Evolutionary conservation across 2,888 invertebrate species (phyloP).

Genomic region (Caenorhabditis drosophilae): DNA sequence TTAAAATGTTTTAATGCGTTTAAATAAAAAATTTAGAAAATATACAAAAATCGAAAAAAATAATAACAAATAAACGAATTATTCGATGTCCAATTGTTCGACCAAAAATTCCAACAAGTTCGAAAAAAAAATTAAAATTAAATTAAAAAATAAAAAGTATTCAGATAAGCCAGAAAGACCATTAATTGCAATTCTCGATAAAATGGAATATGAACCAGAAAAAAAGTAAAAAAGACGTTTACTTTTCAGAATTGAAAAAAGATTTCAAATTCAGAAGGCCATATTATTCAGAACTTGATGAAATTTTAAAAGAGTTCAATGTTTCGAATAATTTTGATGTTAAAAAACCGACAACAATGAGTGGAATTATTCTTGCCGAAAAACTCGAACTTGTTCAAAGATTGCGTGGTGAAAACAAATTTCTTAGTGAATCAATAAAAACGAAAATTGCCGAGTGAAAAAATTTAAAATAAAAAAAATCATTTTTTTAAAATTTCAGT

Average conservation of each 20-base stretch:
- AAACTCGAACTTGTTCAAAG: constrained; percentile 24
- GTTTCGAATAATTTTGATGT: constrained; percentile 15
- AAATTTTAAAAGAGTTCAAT: constrained; percentile 25
- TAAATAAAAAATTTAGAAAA: too few species aligned
- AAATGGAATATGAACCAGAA: constrained; percentile 14
- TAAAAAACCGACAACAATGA: constrained; percentile 18
- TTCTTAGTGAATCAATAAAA: constrained; percentile 19
- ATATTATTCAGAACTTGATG: constrained; percentile 26
- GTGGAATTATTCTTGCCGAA: constrained; percentile 11
- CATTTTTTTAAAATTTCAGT: too few species aligned
- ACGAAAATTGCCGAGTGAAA: constrained; percentile 9
- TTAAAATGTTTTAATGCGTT: too few species aligned
- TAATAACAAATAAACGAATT: background rate
- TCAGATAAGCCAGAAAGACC: background rate
- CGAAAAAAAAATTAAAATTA: background rate
- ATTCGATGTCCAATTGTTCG: background rate
- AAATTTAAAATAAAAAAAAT: too few species aligned
- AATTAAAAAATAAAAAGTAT: background rate
- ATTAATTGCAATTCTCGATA: constrained; percentile 18
- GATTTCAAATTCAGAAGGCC: too few species aligned
- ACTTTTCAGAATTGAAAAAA: too few species aligned
- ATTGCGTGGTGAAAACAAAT: constrained; percentile 34
- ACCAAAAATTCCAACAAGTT: too few species aligned
- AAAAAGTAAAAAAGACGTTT: background rate
- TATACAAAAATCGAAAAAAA: too few species aligned